Base-by-base conservation (phyloP, 2,888 invertebrate species). In the Lissocephala sabroskyi region DNA sequence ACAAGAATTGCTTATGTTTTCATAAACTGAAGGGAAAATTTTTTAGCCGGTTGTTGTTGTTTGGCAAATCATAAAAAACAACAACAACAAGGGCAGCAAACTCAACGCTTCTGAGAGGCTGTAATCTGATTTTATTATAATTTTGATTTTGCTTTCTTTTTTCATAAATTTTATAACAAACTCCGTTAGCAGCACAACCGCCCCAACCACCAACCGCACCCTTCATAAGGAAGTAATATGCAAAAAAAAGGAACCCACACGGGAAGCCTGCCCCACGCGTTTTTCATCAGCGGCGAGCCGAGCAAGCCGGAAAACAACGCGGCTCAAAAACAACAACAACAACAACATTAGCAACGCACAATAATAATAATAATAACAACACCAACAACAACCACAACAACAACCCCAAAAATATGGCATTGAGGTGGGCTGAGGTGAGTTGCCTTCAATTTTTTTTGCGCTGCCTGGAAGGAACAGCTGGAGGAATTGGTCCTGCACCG, bases 111-210 rank as follows among this genome's bases (percentile, higher is more conserved):
- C n/a, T 45, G 39, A 70, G 60, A 47, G 67, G 65, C 77, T 73
- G 74, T 79, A 79, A 71, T 71, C 70, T 62, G 79, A 71, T 70
- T 70, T 70, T 73, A 79, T 79, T 70, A 79, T 71, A 74, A 77
- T 71, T 79, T 71, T 71, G 79, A 70, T 71, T 71, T 79, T 65
- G 79, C 79, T 73, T 74, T 79, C 77, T 79, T 71, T n/a, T n/a
- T 79, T 71, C 71, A 71, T 79, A 71, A 79, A 71, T 79, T 79
- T 76, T 77, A 79, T 73, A 71, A 79, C 62, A 79, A 79, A 61
- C 74, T 54, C 65, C 40, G 32, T n/a, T n/a, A n/a, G n/a, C n/a
- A n/a, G n/a, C n/a, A n/a, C n/a, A n/a, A n/a, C n/a, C n/a, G n/a
- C n/a, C 16, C 50, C 33, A 45, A 35, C 17, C 28, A 36, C n/a